Conservation (phyloP, 2,113 vertebrate species). For the Seriola quinqueradiata region DNA sequence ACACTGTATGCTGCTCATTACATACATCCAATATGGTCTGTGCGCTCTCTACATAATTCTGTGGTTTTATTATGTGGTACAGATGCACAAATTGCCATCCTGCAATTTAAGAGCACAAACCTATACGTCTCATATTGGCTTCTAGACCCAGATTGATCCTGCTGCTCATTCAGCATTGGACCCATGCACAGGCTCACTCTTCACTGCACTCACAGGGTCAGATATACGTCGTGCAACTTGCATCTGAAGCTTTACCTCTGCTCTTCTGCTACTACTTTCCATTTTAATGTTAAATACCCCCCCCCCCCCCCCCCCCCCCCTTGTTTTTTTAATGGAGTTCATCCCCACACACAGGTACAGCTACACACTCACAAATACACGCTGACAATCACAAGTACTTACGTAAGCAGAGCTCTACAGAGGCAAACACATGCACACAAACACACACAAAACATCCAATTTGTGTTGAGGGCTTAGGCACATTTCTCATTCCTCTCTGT, state of each 20-base stretch:
- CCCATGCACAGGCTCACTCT: constrained; percentile 5
- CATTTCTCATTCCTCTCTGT: constrained; percentile 43
- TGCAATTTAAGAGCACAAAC: constrained; percentile 21
- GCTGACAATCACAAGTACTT: background rate
- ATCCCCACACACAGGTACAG: background rate
- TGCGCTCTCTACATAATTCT: background rate
- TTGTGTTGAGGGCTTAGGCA: constrained; percentile 49
- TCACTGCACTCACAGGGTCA: constrained; percentile 43
- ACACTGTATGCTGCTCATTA: constrained; percentile 1
- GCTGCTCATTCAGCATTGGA: background rate
- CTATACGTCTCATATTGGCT: background rate
- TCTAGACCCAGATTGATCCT: background rate
- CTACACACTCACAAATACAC: background rate
- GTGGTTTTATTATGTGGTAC: constrained; percentile 17
- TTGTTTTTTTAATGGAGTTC: constrained; percentile 7
- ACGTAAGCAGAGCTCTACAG: constrained; percentile 28
- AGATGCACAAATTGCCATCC: background rate
- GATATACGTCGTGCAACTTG: constrained; percentile 42
- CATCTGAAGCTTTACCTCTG: constrained; percentile 58
- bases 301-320: background rate
- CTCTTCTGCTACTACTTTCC: constrained; percentile 52
- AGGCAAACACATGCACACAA: background rate
- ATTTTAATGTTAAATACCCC: constrained; percentile 51
- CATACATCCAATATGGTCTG: background rate
- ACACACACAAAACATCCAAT: constrained; percentile 34